These are phyloP conservation scores for Sebastes trivittatus DNA, from an alignment of 2,797 vertebrate genomes.

Conservation along the genomic window DNA sequence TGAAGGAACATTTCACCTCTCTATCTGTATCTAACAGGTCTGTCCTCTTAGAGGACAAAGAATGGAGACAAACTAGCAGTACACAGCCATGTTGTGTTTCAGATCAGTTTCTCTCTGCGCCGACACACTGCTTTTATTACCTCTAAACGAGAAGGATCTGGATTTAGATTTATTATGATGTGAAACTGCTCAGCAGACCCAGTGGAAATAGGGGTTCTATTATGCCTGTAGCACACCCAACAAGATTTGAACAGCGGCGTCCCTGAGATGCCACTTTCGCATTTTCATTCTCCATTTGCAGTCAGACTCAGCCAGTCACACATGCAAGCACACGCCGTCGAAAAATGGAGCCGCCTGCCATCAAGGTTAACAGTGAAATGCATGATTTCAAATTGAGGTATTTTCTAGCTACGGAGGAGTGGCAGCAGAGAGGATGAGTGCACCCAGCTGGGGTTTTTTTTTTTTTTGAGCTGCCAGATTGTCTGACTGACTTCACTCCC, in stretches of 20 bases:
- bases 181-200: constrained; percentile 9
- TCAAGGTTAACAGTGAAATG: constrained; percentile 59
- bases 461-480: constrained; percentile 50
- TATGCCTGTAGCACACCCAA: constrained; percentile 20
- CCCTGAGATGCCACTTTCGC: constrained; percentile 18
- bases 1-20: constrained; percentile 61
- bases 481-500: constrained; percentile 55
- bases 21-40: constrained; percentile 24
- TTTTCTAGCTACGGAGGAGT: constrained; percentile 50
- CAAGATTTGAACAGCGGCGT: constrained; percentile 39
- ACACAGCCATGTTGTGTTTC: background rate
- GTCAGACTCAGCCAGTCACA: constrained; percentile 26
- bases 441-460: constrained; percentile 46
- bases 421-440: constrained; percentile 51
- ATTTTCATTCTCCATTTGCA: constrained; percentile 49
- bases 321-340: background rate
- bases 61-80: background rate
- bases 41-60: constrained; percentile 41
- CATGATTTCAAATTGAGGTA: constrained; percentile 58
- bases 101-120: constrained; percentile 1
- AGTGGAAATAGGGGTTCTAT: constrained; percentile 8
- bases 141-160: constrained; percentile 15
- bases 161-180: constrained; percentile 21
- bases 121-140: constrained; percentile 17
- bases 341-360: constrained; percentile 36